Evolutionary conservation across 2,888 invertebrate genomes (phyloP).

Genomic region (Poecilus cupreus): DNA sequence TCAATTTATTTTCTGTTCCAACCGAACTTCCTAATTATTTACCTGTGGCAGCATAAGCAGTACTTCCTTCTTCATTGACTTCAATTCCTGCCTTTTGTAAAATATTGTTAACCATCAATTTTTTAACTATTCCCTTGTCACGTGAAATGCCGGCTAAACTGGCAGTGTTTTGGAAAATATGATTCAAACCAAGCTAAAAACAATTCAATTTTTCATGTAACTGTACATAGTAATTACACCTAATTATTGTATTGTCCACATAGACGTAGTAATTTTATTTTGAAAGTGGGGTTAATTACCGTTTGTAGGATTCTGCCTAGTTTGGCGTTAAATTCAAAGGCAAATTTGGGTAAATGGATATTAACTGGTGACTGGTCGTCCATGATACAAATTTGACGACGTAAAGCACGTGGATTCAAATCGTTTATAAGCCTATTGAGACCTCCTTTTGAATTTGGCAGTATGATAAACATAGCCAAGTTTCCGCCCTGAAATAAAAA

Average conservation of each 20-base stretch:
- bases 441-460: conserved; percentile 81
- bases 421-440: conserved; percentile 77
- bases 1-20: conserved; percentile 7
- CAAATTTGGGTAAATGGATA: conserved; percentile 83
- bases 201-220: background rate
- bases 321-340: conserved; percentile 81
- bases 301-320: conserved; percentile 78
- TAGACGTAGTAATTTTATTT: conserved; percentile 60
- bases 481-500: conserved; percentile 78
- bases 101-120: conserved; percentile 73
- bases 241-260: background rate
- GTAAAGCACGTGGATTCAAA: conserved; percentile 76
- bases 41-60: conserved; percentile 83
- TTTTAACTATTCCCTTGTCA: conserved; percentile 71
- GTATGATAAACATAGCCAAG: conserved; percentile 83
- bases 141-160: conserved; percentile 82
- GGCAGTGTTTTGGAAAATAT: conserved; percentile 83
- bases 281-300: conserved; percentile 70
- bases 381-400: conserved; percentile 77
- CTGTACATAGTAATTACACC: background rate
- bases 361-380: conserved; percentile 76
- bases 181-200: conserved; percentile 80
- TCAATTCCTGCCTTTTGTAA: conserved; percentile 86
- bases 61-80: conserved; percentile 84
- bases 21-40: conserved; percentile 58